A percentile compares a stretch with the other conserved stretches of the same genome.
phyloP scores from a whole-genome alignment of 2,888 invertebrate genomes.

The Syrphus vitripennis region DNA sequence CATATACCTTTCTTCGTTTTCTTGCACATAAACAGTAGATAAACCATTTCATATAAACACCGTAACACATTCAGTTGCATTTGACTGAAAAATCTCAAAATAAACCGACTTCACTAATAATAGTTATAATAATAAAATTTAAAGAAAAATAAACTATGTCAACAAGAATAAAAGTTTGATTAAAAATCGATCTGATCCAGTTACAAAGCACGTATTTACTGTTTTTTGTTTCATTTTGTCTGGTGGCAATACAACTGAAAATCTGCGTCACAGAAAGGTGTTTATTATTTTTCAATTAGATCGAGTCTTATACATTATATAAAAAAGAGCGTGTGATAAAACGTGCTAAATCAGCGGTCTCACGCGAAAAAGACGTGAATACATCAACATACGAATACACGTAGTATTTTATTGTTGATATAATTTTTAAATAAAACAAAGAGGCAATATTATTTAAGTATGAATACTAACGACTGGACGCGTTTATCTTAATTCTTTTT shows the following conservation, averaged over 20 bases:
- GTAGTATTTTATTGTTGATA: neutral
- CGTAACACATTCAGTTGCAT: constrained; percentile 11
- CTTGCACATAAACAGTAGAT: constrained; percentile 7
- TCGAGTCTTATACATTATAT: neutral
- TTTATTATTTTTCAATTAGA: constrained; percentile 33
- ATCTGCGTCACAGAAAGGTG: constrained; percentile 11
- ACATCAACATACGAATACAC: neutral
- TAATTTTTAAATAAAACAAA: neutral
- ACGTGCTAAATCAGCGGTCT: constrained; percentile 27
- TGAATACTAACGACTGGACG: neutral
- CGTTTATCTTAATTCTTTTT: no score
- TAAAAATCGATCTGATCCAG: constrained; percentile 5
- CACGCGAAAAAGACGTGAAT: constrained; percentile 25
- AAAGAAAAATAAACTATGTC: neutral
- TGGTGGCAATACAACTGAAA: neutral
- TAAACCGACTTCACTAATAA: neutral
- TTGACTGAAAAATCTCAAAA: neutral
- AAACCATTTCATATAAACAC: constrained; percentile 12
- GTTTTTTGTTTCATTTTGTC: constrained; percentile 8
- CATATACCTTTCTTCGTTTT: neutral
- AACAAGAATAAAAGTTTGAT: constrained; percentile 3
- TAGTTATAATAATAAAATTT: no score
- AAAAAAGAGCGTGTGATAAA: constrained; percentile 20
- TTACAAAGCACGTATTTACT: constrained; percentile 2
- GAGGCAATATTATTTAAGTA: neutral